These are phyloP conservation scores for Phortica magna DNA, from an alignment of 2,888 invertebrate species.

Conservation along the genomic window DNA sequence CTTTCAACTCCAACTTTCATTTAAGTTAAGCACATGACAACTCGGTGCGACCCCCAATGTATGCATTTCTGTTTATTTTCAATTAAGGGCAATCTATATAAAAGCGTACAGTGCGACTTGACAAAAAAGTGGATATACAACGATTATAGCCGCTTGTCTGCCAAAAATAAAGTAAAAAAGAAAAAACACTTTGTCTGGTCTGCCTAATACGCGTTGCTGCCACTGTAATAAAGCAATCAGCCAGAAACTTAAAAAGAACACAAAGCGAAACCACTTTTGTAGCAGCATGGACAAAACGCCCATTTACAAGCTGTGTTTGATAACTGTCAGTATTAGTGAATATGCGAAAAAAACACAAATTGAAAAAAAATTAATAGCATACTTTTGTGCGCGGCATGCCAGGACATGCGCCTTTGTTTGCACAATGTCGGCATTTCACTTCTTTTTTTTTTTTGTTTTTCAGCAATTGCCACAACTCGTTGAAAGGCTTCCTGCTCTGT, in stretches of 20 bases:
- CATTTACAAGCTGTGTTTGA: slow-evolving; percentile 26
- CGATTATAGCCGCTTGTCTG: slow-evolving; percentile 8
- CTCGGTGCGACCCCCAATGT: not conserved
- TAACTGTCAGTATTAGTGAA: slow-evolving; percentile 21
- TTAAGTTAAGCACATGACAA: not conserved
- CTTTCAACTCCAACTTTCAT: not conserved
- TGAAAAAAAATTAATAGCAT: slow-evolving; percentile 23
- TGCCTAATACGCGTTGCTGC: slow-evolving; percentile 15
- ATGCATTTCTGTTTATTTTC: slow-evolving; percentile 40
- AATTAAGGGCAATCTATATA: slow-evolving; percentile 43
- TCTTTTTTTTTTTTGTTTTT: slow-evolving; percentile 45
- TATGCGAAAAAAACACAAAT: slow-evolving; percentile 14
- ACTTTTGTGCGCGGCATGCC: slow-evolving; percentile 19
- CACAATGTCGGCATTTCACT: slow-evolving; percentile 55
- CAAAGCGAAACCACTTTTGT: slow-evolving; percentile 2
- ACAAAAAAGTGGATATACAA: slow-evolving; percentile 1
- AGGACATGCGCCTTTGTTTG: slow-evolving; percentile 44
- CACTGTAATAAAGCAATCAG: slow-evolving; percentile 63
- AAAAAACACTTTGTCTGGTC: slow-evolving; percentile 22
- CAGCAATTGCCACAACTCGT: slow-evolving; percentile 32
- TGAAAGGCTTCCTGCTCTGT: slow-evolving; percentile 41
- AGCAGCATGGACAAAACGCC: slow-evolving; percentile 41
- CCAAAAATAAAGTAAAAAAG: not conserved
- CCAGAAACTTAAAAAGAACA: slow-evolving; percentile 44
- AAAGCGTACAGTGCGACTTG: not conserved